A percentile compares a stretch with the other conserved stretches of the same genome.
phyloP scores from a whole-genome alignment of 2,113 vertebrate genomes.

The Coregonus clupeaformis region DNA sequence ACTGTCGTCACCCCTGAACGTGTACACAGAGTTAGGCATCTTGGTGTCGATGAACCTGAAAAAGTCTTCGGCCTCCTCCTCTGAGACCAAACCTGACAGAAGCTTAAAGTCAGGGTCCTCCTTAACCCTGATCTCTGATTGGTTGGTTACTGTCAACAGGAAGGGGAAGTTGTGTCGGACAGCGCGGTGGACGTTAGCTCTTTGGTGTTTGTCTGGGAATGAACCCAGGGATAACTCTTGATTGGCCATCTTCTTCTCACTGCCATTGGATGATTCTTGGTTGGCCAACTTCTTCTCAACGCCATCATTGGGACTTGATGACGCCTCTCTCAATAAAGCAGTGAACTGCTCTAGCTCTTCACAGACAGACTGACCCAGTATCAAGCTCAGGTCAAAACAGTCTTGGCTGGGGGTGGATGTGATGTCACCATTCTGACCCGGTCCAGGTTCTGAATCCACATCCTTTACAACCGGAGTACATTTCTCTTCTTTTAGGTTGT shows the following conservation, averaged over 20 bases:
- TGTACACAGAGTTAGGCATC: constrained; percentile 79
- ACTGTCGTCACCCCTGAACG: constrained; percentile 80
- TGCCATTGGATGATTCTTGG: not conserved
- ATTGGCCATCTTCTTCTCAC: not conserved
- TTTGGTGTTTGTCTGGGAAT: constrained; percentile 77
- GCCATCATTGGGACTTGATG: not conserved
- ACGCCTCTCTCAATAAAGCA: constrained; percentile 52
- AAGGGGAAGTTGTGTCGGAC: constrained; percentile 87
- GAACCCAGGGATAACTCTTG: constrained; percentile 79
- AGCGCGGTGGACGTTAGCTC: constrained; percentile 82
- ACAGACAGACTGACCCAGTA: constrained; percentile 70
- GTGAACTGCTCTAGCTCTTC: constrained; percentile 78
- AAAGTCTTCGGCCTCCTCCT: constrained; percentile 85
- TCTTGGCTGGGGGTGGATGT: constrained; percentile 20
- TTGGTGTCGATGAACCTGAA: constrained; percentile 91
- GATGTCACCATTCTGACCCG: not conserved
- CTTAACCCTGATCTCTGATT: constrained; percentile 81
- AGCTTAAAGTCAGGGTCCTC: constrained; percentile 84
- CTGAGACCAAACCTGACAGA: constrained; percentile 81
- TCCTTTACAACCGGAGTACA: not conserved
- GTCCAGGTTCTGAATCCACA: not conserved
- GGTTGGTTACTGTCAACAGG: constrained; percentile 83
- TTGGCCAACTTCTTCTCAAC: constrained; percentile 24
- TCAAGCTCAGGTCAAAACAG: constrained; percentile 67
- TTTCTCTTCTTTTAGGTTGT: not conserved